Evolutionary conservation across 1,140 invertebrate genomes (phyloP).

Genomic region (Nomia melanderi): DNA sequence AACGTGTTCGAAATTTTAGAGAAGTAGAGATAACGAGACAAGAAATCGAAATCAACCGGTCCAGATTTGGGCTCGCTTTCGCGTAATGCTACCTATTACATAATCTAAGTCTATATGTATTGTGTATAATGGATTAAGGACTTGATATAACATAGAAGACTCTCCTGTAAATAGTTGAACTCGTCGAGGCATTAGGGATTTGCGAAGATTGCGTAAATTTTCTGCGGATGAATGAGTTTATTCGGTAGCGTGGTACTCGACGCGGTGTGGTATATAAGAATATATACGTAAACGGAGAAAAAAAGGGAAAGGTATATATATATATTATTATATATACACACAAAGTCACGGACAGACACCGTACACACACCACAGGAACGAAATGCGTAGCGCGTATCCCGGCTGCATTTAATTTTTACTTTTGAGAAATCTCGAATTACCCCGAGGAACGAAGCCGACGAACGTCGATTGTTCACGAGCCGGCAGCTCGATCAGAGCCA

Average conservation of each 20-base stretch:
- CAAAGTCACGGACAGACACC: constrained; percentile 24
- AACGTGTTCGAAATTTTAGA: not conserved
- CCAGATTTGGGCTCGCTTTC: constrained; percentile 61
- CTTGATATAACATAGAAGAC: constrained; percentile 78
- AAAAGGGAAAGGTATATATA: too few relatives aligned
- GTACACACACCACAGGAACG: constrained; percentile 24
- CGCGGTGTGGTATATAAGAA: constrained; percentile 45
- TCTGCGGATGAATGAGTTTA: constrained; percentile 66
- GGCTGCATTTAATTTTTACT: constrained; percentile 71
- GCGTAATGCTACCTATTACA: constrained; percentile 58
- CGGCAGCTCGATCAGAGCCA: constrained; percentile 13
- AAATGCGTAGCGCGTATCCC: constrained; percentile 61
- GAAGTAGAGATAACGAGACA: not conserved
- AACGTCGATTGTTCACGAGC: constrained; percentile 13
- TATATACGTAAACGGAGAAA: constrained; percentile 27
- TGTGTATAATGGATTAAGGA: constrained; percentile 80
- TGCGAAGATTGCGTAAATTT: constrained; percentile 73
- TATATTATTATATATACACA: constrained; percentile 37
- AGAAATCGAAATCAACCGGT: not conserved
- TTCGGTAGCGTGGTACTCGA: constrained; percentile 54
- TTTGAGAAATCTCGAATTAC: constrained; percentile 44
- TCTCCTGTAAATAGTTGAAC: constrained; percentile 78
- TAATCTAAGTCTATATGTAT: constrained; percentile 78
- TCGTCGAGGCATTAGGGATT: constrained; percentile 80
- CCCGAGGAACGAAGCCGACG: constrained; percentile 6